Conservation (phyloP, 2,797 vertebrate genomes). For the Delichon dasypus region DNA sequence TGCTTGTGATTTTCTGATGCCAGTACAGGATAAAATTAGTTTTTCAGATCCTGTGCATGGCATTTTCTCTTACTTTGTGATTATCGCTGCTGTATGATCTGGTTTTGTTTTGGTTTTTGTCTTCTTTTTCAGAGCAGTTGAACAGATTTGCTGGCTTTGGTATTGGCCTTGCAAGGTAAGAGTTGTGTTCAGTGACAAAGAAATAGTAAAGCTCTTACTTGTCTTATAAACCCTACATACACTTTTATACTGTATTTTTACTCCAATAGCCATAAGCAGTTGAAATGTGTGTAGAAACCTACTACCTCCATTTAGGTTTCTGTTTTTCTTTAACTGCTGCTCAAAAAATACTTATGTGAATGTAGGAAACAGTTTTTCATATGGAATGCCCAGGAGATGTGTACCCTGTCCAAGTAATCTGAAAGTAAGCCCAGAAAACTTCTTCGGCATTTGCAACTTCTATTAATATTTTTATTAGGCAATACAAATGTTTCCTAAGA, state of each 20-base stretch:
- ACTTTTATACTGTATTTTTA: neutral
- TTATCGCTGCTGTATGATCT: conserved; percentile 40
- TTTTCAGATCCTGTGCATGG: neutral
- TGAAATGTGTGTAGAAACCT: neutral
- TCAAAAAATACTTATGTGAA: neutral
- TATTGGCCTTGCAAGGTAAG: conserved; percentile 94
- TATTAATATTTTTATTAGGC: neutral
- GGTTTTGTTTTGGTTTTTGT: conserved; percentile 43
- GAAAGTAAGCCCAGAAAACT: neutral
- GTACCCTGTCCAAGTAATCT: neutral
- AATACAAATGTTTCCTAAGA: neutral
- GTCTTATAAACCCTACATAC: rapidly evolving
- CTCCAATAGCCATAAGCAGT: neutral
- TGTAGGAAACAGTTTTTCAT: neutral
- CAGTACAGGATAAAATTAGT: neutral
- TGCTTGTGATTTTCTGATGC: neutral
- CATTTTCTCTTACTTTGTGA: neutral
- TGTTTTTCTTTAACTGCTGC: neutral
- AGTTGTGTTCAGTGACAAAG: neutral
- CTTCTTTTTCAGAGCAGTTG: conserved; percentile 83
- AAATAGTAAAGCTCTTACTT: neutral
- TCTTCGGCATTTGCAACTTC: neutral
- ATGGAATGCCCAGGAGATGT: rapidly evolving
- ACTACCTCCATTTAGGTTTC: neutral
- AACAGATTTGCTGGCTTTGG: conserved; percentile 97